Evolutionary conservation across 1,140 invertebrate species (phyloP).

Genomic region (Pogonognathellus flavescens): DNA sequence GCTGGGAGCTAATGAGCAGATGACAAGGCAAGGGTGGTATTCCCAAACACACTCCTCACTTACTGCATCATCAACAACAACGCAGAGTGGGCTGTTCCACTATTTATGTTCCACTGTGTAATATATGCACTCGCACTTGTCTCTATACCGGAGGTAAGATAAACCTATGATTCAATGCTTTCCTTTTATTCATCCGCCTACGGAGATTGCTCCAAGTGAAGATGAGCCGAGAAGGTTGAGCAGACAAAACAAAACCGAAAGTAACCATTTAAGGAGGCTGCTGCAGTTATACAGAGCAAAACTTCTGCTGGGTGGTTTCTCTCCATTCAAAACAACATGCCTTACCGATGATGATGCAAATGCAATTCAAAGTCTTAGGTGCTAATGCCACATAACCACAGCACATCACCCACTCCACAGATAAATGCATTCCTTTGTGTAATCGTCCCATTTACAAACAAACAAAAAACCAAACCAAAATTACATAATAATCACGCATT

Average conservation of each 20-base stretch:
- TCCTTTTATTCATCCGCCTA: conserved; percentile 20
- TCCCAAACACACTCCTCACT: too few species aligned
- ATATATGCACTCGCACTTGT: too few species aligned
- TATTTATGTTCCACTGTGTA: background rate
- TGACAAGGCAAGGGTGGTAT: background rate
- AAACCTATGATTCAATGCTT: background rate
- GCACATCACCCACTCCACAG: too few species aligned
- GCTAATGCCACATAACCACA: too few species aligned
- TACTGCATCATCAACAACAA: too few species aligned
- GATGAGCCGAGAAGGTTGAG: background rate
- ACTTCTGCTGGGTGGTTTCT: background rate
- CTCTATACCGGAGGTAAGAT: background rate
- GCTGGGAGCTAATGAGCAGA: background rate
- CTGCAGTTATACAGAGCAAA: background rate
- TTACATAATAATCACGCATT: too few species aligned
- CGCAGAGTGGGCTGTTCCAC: background rate
- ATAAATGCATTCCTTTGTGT: too few species aligned
- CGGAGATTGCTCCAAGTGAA: background rate
- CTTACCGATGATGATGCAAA: background rate
- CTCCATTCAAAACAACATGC: background rate
- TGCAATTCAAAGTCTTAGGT: too few species aligned
- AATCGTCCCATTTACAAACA: too few species aligned
- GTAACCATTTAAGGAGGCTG: background rate
- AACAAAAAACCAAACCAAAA: too few species aligned
- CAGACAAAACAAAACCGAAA: conserved; percentile 15